Evolutionary conservation across 2,888 invertebrate genomes (phyloP).

Genomic region (Drosophila siamana): DNA sequence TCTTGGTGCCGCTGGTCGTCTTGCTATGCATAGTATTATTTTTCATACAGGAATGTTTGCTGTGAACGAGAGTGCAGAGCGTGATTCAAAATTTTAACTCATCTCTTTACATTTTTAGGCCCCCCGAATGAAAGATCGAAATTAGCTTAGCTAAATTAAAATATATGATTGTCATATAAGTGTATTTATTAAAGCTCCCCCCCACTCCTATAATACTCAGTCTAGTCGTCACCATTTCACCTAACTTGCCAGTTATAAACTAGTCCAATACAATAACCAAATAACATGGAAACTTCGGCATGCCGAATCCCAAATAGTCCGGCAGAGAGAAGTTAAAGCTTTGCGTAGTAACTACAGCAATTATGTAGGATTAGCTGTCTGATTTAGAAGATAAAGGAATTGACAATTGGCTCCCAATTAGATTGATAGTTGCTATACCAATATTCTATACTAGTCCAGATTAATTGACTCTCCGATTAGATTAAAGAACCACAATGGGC

Average conservation of each 20-base stretch:
- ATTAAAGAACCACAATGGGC: too few species aligned
- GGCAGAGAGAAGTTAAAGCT: background rate
- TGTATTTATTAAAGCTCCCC: slow-evolving; percentile 3
- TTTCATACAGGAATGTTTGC: slow-evolving; percentile 75
- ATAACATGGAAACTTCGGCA: background rate
- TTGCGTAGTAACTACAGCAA: too few species aligned
- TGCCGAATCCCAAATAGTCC: background rate
- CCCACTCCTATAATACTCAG: slow-evolving; percentile 14
- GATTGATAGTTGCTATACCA: too few species aligned
- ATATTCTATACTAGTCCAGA: too few species aligned
- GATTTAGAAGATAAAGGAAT: too few species aligned
- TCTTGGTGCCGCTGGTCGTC: slow-evolving; percentile 71
- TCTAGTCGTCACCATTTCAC: too few species aligned
- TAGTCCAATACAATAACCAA: background rate
- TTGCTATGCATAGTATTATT: slow-evolving; percentile 74
- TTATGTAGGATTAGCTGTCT: too few species aligned
- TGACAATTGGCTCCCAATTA: too few species aligned
- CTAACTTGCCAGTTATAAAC: background rate
- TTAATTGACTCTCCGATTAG: background rate
- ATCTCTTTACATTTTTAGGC: slow-evolving; percentile 13
- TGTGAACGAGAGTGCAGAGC: slow-evolving; percentile 49
- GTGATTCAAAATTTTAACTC: slow-evolving; percentile 50
- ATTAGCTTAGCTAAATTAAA: slow-evolving; percentile 53
- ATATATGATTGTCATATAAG: slow-evolving; percentile 14
- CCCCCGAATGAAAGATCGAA: slow-evolving; percentile 1